These are phyloP conservation scores for Capitella teleta DNA, from an alignment of 1,140 invertebrate genomes.

Conservation along the genomic window DNA sequence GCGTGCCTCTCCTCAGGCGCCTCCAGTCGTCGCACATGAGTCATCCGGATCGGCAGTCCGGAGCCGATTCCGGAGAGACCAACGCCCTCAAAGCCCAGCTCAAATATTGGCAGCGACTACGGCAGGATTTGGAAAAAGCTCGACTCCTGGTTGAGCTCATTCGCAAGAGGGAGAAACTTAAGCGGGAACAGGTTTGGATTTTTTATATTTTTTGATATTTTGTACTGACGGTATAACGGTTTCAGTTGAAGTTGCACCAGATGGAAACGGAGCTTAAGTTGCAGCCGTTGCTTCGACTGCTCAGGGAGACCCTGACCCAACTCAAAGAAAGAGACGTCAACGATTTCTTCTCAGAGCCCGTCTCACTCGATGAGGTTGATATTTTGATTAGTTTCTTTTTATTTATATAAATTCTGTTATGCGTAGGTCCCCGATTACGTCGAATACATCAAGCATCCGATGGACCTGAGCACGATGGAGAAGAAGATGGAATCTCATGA, in stretches of 20 bases:
- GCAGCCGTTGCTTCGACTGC: constrained; percentile 65
- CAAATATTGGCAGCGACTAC: constrained; percentile 86
- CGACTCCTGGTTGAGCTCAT: constrained; percentile 86
- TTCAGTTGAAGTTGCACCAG: constrained; percentile 51
- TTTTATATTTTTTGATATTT: not conserved
- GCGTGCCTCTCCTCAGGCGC: constrained; percentile 76
- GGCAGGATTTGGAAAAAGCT: constrained; percentile 88
- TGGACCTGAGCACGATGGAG: constrained; percentile 90
- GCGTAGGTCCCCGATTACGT: constrained; percentile 81
- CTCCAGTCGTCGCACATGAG: constrained; percentile 22
- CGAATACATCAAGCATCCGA: constrained; percentile 81
- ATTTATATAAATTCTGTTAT: too few relatives aligned
- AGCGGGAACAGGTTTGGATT: constrained; percentile 65
- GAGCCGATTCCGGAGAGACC: not conserved
- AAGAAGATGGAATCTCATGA: constrained; percentile 61
- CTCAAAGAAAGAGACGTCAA: constrained; percentile 68
- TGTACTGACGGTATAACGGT: not conserved
- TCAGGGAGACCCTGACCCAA: constrained; percentile 57
- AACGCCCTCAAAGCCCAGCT: constrained; percentile 62
- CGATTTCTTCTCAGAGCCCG: constrained; percentile 85
- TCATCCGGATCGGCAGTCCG: not conserved
- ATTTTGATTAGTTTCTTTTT: too few relatives aligned
- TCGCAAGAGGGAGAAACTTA: constrained; percentile 86
- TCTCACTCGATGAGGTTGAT: constrained; percentile 67
- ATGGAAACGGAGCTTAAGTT: constrained; percentile 59